Conservation (phyloP, 1,140 invertebrate genomes). For the Drosophila baimaii region DNA sequence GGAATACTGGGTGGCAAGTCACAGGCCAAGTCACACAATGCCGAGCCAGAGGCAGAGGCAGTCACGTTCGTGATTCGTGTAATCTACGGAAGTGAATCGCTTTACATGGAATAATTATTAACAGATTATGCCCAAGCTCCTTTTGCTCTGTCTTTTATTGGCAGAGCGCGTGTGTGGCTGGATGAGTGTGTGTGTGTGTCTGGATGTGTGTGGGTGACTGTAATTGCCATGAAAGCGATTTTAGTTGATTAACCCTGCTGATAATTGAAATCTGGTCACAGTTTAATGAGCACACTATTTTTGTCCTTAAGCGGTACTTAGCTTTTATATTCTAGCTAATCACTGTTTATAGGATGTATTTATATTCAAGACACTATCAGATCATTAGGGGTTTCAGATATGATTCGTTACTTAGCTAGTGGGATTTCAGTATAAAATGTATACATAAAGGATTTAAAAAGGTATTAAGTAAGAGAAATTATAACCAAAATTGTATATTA, state of each 20-base stretch:
- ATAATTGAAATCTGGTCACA: constrained; percentile 38
- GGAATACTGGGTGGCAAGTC: constrained; percentile 20
- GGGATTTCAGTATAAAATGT: not conserved
- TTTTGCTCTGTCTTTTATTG: constrained; percentile 3
- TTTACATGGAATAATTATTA: constrained; percentile 52
- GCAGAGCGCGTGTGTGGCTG: not conserved
- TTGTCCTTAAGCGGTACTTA: constrained; percentile 2
- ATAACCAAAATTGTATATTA: not conserved
- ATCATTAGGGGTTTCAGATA: not conserved
- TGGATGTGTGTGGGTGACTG: constrained; percentile 6
- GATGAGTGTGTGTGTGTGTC: not conserved
- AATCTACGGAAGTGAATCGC: constrained; percentile 39
- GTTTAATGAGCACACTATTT: constrained; percentile 20
- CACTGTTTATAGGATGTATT: not conserved
- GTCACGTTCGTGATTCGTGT: constrained; percentile 47
- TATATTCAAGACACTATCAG: constrained; percentile 5
- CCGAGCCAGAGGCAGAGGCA: not conserved
- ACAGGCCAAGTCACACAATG: constrained; percentile 24
- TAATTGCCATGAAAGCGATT: constrained; percentile 38
- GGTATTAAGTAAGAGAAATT: not conserved
- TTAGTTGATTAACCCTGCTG: constrained; percentile 21
- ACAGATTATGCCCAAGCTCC: constrained; percentile 30
- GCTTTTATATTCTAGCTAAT: not conserved
- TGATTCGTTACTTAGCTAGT: not conserved
- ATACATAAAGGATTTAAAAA: not conserved